Base-by-base conservation (phyloP, 1,140 invertebrate genomes). In the Apis laboriosa region DNA sequence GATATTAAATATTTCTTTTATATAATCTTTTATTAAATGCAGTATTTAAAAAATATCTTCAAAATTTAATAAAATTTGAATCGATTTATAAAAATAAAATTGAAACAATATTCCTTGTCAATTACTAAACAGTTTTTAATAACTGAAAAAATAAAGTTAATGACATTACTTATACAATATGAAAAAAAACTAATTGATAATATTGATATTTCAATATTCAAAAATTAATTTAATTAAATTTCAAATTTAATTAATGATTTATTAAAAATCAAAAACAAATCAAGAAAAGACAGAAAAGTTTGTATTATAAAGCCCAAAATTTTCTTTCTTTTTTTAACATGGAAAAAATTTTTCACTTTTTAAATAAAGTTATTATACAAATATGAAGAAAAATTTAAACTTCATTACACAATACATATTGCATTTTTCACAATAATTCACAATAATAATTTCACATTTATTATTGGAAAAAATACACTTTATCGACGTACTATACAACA, bases 401-500 rank as follows among this genome's bases (percentile, higher is more conserved):
- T 81, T 91, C 66, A 78, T 56, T 77, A 76, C 85, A 58, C 73
- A 74, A 78, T 71, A 87, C 86, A 85, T 91, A 93, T 92, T 74
- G 88, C 91, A 90, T 75, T 86, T 72, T 86, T 90, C 81, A 70
- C 82, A 77, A 83, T 84, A 90, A 92, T 88, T 89, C 88, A 86
- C 80, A 43, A 0, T 43, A 43, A 43, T 43, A 43, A 43, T 7
- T 7, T 7, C 5, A 43, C 73, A 72, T 79, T 80, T 89, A 90
- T 88, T 90, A 72, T 84, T 68, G 80, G 56, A 64, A 71, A 84
- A 87, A 87, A 63, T 8, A 87, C 86, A 90, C 90, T 86, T 91
- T 82, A 85, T 87, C 89, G 90, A 92, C 90, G 86, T 86, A 89
- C 92, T 88, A 89, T 90, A 91, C 89, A 92, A 93, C 92, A 93